These are phyloP conservation scores for Meloidogyne hapla DNA, from an alignment of 1,140 invertebrate genomes.

Conservation along the genomic window DNA sequence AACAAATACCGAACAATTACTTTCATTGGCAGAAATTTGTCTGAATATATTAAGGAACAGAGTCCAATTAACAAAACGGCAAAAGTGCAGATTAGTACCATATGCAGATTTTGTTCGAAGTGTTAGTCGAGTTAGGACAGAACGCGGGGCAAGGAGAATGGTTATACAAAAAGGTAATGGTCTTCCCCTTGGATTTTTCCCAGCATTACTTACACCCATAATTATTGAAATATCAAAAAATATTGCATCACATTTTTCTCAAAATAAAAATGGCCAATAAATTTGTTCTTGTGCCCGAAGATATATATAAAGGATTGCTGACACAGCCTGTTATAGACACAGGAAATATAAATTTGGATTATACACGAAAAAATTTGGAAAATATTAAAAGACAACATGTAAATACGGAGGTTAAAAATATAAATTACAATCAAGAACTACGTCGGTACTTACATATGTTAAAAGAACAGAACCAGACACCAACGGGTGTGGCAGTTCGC, in stretches of 20 bases:
- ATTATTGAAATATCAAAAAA: conserved; percentile 9
- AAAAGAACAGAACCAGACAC: conserved; percentile 24
- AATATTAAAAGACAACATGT: too few species aligned
- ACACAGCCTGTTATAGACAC: background rate
- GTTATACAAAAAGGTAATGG: conserved; percentile 29
- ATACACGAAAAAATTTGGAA: background rate
- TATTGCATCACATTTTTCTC: conserved; percentile 2
- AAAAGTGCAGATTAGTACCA: background rate
- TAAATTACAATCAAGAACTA: conserved; percentile 7
- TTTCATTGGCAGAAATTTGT: too few species aligned
- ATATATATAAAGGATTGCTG: conserved; percentile 23
- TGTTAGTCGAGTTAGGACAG: background rate
- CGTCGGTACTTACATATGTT: conserved; percentile 19
- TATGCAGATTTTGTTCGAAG: conserved; percentile 13
- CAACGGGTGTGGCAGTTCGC: background rate
- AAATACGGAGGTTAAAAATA: too few species aligned
- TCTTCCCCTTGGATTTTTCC: background rate
- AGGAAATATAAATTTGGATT: conserved; percentile 18
- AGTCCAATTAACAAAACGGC: too few species aligned
- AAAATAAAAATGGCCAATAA: conserved; percentile 14
- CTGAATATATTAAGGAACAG: too few species aligned
- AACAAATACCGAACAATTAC: too few species aligned
- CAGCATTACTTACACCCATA: conserved; percentile 25
- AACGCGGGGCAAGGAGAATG: background rate
- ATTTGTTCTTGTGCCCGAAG: conserved; percentile 24